These are phyloP conservation scores for Cheilosia urbana DNA, from an alignment of 2,888 invertebrate genomes.

Conservation along the genomic window DNA sequence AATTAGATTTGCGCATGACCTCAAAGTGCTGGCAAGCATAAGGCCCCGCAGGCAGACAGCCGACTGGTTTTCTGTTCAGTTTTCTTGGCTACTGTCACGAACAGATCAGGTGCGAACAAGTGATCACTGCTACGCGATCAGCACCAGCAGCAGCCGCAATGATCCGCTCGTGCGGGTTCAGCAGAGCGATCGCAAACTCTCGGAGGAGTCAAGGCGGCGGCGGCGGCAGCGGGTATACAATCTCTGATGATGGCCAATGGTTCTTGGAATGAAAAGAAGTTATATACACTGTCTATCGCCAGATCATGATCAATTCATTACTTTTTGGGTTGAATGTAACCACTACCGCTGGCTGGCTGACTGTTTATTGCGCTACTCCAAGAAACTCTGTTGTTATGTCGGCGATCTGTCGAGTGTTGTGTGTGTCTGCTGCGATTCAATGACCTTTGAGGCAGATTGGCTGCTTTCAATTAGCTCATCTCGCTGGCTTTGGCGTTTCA, in stretches of 20 bases:
- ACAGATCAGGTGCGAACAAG: conserved; percentile 74
- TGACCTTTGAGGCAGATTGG: conserved; percentile 59
- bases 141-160: conserved; percentile 29
- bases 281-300: conserved; percentile 62
- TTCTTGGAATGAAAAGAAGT: conserved; percentile 69
- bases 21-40: conserved; percentile 25
- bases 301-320: conserved; percentile 74
- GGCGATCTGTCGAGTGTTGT: conserved; percentile 50
- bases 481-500: conserved; percentile 26
- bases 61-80: conserved; percentile 22
- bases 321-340: conserved; percentile 50
- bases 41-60: conserved; percentile 15
- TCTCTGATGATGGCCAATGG: conserved; percentile 47
- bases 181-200: conserved; percentile 33
- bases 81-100: conserved; percentile 52
- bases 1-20: conserved; percentile 68
- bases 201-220: not conserved
- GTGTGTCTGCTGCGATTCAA: conserved; percentile 61
- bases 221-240: not conserved
- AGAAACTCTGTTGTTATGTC: conserved; percentile 51
- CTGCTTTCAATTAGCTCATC: conserved; percentile 65
- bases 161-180: conserved; percentile 46
- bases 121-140: conserved; percentile 30
- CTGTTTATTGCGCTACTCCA: conserved; percentile 32
- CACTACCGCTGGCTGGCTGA: conserved; percentile 17